phyloP scores from a whole-genome alignment of 1,140 invertebrate genomes.

The Rhagoletis pomonella region DNA sequence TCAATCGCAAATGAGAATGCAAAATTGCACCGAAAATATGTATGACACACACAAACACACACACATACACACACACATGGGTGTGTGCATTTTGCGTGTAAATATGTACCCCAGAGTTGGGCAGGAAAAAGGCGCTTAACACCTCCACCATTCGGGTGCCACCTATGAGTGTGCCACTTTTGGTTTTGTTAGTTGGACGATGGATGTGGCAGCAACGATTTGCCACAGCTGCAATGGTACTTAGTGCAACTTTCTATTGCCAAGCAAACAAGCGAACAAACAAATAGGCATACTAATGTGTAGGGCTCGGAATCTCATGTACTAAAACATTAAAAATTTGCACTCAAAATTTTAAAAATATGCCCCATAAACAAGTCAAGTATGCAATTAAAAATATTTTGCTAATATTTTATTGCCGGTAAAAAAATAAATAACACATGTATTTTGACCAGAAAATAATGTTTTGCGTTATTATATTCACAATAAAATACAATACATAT shows the following conservation, averaged over 20 bases:
- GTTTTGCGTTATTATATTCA: no score
- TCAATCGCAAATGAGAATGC: not conserved
- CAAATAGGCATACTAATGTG: no score
- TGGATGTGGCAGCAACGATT: conserved; percentile 33
- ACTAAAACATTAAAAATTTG: no score
- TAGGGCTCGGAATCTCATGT: no score
- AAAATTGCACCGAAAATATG: not conserved
- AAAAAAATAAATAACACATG: no score
- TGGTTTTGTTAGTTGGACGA: conserved; percentile 16
- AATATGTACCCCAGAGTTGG: not conserved
- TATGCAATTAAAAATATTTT: no score
- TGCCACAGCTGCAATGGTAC: conserved; percentile 20
- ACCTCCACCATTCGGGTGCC: not conserved
- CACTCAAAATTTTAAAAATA: no score
- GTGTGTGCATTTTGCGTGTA: not conserved
- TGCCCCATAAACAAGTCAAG: no score
- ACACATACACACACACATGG: no score
- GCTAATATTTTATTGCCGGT: no score
- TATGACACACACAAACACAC: not conserved
- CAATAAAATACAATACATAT: no score
- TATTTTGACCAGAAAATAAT: no score
- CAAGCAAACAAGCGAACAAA: not conserved
- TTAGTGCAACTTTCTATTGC: conserved; percentile 33
- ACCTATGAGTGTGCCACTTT: conserved; percentile 33
- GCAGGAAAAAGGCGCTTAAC: conserved; percentile 24